These are phyloP conservation scores for Petroica traversi DNA, from an alignment of 2,113 vertebrate species.

Conservation along the genomic window DNA sequence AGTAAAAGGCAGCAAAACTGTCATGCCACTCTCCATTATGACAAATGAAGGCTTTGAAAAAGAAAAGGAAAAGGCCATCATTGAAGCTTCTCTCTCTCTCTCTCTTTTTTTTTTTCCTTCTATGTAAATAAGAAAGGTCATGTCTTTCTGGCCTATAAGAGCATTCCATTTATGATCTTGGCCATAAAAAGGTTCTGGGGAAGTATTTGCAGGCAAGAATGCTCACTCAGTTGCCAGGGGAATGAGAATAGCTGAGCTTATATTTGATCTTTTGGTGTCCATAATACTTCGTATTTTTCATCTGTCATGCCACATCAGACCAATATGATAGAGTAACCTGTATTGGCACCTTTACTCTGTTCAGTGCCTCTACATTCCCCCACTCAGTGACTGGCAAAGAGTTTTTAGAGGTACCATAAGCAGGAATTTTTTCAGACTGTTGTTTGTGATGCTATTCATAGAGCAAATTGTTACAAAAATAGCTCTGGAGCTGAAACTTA, in stretches of 20 bases:
- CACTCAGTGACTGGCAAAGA: neutral
- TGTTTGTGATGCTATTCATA: conserved; percentile 65
- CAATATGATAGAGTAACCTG: neutral
- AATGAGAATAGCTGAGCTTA: neutral
- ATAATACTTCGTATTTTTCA: neutral
- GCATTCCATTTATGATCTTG: neutral
- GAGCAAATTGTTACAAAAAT: conserved; percentile 55
- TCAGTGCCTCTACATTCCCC: neutral
- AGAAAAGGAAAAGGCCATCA: neutral
- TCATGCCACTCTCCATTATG: neutral
- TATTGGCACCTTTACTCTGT: conserved; percentile 27
- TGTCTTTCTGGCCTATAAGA: neutral
- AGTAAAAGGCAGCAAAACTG: neutral
- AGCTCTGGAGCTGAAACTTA: conserved; percentile 21
- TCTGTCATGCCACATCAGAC: neutral
- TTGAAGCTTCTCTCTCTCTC: neutral
- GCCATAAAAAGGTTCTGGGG: neutral
- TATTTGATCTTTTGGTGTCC: neutral
- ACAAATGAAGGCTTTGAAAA: neutral
- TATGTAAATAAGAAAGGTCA: neutral
- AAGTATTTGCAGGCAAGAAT: neutral
- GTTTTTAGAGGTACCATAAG: conserved; percentile 35
- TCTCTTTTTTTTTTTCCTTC: too few relatives aligned
- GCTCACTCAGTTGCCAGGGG: neutral
- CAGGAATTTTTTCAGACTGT: conserved; percentile 63